Evolutionary conservation across 2,888 invertebrate species (phyloP), one percentile per base, ranked within the genome.

Genomic region (Eupithecia insigniata): DNA sequence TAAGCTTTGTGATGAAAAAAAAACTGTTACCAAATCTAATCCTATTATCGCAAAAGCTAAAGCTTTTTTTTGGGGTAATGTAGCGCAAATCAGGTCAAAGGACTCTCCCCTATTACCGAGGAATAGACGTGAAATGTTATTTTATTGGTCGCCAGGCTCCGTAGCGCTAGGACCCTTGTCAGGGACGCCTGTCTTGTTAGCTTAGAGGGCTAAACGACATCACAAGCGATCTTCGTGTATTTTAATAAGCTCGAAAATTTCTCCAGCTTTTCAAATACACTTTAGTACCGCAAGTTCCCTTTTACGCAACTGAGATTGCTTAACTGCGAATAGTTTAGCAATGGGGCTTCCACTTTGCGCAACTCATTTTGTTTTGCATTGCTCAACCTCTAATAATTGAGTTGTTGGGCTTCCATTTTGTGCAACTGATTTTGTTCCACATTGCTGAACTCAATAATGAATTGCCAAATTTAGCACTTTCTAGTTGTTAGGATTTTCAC

Each of bases 131-230:
- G 69, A 67, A 77, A 78, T 69, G 69, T 70, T 71, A 72, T 76
- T 77, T 77, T 76, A 76, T 75, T 76, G 76, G 74, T 66, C 65
- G 36, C 60, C 69, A 55, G 62, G 67, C 67, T 66, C 60, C 12
- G 70, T 75, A 72, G 75, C 74, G 66, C 66, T 22, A 55, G 73
- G 32, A 79, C 78, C 78, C 78, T 77, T 58, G 75, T 79, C 76
- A 79, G 67, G 14, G 46, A 26, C 55, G 28, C 55, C 70, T 70
- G 67, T 69, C 70, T 66, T 66, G 69, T 58, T 67, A 67, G 62
- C 62, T 67, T 55, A 30, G 26, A 36, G 64, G 32, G 64, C 34
- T 36, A 36, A 64, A 64, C 64, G 64, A 64, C 64, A 22, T 64
- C 26, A 36, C 22, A 36, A 36, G 62, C 22, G 18, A 36, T 64